Evolutionary conservation across 2,888 invertebrate genomes (phyloP), one percentile per base, ranked within the genome.

Genomic region (Galerucella pusilla): DNA sequence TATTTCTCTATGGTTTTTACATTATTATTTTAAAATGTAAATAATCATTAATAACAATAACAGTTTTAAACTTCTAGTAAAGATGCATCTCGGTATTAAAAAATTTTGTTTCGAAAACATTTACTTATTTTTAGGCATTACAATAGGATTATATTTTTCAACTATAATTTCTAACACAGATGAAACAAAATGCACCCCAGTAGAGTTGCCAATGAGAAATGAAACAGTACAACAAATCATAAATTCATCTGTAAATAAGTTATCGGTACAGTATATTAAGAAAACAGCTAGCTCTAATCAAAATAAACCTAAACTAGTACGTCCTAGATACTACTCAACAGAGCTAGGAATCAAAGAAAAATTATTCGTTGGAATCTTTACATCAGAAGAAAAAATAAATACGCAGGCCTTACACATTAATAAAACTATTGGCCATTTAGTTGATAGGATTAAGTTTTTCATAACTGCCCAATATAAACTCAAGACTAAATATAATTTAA

Each of bases 291-390:
- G 66, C 64, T 63, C 74, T 9, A 78, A 74, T 46, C 68, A 75
- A n/a, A 82, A 82, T 52, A 85, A 85, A 71, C 76, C 81, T 84
- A 91, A 92, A 80, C 90, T 96, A 79, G 90, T 94, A 71, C 91
- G 98, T 2, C 97, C 98, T 0, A 90, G 98, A 28, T 99, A 97
- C 89, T 97, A 97, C 85, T 96, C 96, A 66, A 97, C 98, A 0
- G 99, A 99, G 87, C 91, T 99, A 72, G 98, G 97, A 20, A 97
- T 98, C 81, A 91, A 94, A 77, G 96, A 96, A 80, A 96, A 96
- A 84, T 86, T 98, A 14, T 94, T 98, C 84, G 92, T 97, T 49
- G 97, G 94, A 20, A 93, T 97, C 54, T 89, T 98, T 83, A 95
- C 94, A 20, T 92, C 93, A 1, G 92, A 93, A 82, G 92, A 92